Percentiles rank a stretch among this genome's conserved stretches.
Evolutionary conservation across 1,140 invertebrate genomes (phyloP).

Genomic region (Drosophila navojoa): DNA sequence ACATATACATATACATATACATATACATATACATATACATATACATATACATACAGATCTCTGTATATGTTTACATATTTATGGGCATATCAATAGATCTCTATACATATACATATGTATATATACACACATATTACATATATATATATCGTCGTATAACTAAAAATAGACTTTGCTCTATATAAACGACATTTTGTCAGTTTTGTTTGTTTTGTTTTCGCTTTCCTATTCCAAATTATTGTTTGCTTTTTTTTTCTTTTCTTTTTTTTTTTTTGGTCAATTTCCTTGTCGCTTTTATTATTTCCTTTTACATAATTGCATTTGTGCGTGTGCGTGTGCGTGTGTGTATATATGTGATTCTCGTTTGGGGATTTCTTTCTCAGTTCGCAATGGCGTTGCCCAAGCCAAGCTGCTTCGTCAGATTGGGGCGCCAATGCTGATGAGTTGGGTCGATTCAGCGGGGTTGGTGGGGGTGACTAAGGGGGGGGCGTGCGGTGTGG

Average conservation of each 20-base stretch:
- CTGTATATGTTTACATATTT: too few relatives aligned
- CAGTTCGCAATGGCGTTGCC: conserved; percentile 1
- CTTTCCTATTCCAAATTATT: background rate
- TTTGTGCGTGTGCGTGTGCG: background rate
- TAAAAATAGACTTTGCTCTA: conserved; percentile 21
- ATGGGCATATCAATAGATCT: too few relatives aligned
- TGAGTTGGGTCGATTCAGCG: background rate
- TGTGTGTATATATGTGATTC: background rate
- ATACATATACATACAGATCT: too few relatives aligned
- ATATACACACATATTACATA: too few relatives aligned
- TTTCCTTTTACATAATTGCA: background rate
- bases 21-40: too few relatives aligned
- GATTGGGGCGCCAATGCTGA: background rate
- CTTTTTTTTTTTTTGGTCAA: background rate
- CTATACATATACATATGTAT: too few relatives aligned
- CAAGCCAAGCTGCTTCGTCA: background rate
- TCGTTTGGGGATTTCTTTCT: conserved; percentile 1
- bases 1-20: too few relatives aligned
- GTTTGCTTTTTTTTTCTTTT: background rate
- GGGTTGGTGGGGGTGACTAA: accelerated
- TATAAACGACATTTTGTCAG: conserved; percentile 23
- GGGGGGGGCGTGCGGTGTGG: background rate
- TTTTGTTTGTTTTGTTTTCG: background rate
- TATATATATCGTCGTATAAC: conserved; percentile 11
- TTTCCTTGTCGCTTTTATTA: background rate